These are phyloP conservation scores for Actinia tenebrosa DNA, from an alignment of 64 coral and sea anemone genomes.

Conservation along the genomic window DNA sequence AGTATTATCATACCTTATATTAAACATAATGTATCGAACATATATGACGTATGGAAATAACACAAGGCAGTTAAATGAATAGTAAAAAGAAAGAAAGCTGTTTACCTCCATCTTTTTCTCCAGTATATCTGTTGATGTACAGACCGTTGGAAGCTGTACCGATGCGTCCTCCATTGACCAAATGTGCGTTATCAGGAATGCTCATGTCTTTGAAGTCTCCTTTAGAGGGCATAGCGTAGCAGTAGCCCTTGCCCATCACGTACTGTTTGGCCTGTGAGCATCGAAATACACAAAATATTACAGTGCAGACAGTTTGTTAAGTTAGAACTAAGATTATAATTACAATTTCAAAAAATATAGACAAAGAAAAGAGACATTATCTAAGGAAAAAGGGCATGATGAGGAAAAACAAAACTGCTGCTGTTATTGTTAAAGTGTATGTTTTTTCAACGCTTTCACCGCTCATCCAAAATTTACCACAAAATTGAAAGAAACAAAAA, in stretches of 20 bases:
- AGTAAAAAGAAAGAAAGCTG: neutral
- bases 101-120: neutral
- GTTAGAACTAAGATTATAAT: too few species aligned
- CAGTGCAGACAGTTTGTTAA: too few species aligned
- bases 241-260: neutral
- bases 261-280: neutral
- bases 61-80: neutral
- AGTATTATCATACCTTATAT: neutral
- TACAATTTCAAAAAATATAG: too few species aligned
- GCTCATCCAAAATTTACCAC: neutral
- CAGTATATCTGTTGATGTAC: conserved; percentile 5
- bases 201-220: neutral
- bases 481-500: neutral
- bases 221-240: neutral
- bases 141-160: neutral
- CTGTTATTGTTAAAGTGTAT: too few species aligned
- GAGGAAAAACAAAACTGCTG: too few species aligned
- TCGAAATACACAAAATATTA: neutral
- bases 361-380: too few species aligned
- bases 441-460: too few species aligned
- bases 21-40: neutral
- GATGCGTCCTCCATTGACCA: neutral
- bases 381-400: too few species aligned
- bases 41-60: neutral
- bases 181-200: neutral